Evolutionary conservation across 2,888 invertebrate species (phyloP).

Genomic region (Sinodicranocentrus sp.): DNA sequence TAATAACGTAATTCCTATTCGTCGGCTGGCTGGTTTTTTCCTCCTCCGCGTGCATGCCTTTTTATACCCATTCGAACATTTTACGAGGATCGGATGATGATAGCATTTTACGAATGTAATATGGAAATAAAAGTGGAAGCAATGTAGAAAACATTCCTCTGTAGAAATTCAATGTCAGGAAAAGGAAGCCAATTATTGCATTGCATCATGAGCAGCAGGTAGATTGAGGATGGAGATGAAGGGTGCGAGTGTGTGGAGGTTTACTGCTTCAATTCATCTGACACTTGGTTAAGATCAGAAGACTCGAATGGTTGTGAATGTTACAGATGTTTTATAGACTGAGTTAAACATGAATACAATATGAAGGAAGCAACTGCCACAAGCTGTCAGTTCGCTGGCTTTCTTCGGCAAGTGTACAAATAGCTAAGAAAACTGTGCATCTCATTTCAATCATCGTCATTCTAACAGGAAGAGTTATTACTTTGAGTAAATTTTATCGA

Average conservation of each 20-base stretch:
- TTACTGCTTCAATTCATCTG: background rate
- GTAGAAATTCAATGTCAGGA: slow-evolving; percentile 40
- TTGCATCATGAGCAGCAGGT: background rate
- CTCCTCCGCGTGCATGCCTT: background rate
- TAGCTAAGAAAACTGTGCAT: background rate
- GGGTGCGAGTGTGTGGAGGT: background rate
- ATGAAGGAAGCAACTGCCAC: background rate
- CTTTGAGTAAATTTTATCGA: background rate
- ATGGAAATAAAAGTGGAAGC: slow-evolving; percentile 35
- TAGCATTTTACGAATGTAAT: background rate
- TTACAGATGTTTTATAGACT: too few relatives aligned
- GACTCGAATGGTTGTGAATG: background rate
- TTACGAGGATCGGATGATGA: slow-evolving; percentile 1
- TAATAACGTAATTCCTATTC: slow-evolving; percentile 12
- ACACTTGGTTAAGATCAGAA: background rate
- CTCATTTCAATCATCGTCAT: too few relatives aligned
- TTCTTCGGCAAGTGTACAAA: too few relatives aligned
- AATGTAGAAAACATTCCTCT: background rate
- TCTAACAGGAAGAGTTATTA: background rate
- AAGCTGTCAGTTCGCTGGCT: background rate
- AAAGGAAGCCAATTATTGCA: slow-evolving; percentile 9
- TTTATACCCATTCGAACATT: background rate
- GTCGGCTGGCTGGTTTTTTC: background rate
- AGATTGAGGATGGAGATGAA: background rate
- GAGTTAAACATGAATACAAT: background rate